phyloP scores from a whole-genome alignment of 2,113 vertebrate genomes.

The Aldabrachelys gigantea region DNA sequence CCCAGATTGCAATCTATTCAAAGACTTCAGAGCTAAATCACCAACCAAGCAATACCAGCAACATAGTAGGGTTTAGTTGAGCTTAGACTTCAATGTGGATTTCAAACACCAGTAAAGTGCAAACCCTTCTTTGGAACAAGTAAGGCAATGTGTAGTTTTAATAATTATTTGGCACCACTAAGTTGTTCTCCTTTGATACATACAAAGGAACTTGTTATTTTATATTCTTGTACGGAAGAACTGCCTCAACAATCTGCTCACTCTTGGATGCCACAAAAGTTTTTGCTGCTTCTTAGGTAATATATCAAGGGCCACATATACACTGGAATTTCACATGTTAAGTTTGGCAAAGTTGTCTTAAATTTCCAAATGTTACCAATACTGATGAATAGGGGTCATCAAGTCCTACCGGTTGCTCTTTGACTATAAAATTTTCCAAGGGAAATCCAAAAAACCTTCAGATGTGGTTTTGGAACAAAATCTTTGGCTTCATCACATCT shows the following conservation, averaged over 20 bases:
- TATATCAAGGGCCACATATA: neutral
- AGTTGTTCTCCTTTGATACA: neutral
- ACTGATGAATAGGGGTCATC: neutral
- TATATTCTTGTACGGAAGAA: neutral
- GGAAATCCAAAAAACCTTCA: neutral
- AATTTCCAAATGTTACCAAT: neutral
- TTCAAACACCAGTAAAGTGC: neutral
- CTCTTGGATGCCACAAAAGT: neutral
- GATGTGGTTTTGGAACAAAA: neutral
- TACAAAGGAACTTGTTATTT: neutral
- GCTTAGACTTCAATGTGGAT: neutral
- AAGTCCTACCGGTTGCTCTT: neutral
- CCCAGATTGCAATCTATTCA: neutral
- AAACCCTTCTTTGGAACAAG: neutral
- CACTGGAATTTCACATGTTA: neutral
- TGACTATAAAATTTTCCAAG: neutral
- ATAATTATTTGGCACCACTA: neutral
- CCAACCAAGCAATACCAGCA: neutral
- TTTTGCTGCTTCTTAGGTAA: neutral
- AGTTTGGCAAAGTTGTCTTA: neutral
- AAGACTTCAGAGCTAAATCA: neutral
- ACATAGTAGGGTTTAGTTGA: neutral
- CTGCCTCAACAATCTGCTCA: neutral
- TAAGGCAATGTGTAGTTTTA: neutral
- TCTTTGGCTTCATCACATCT: neutral